phyloP scores from a whole-genome alignment of 37 sponge, comb jelly and placozoan species.

The Petrosia ficiformis region DNA sequence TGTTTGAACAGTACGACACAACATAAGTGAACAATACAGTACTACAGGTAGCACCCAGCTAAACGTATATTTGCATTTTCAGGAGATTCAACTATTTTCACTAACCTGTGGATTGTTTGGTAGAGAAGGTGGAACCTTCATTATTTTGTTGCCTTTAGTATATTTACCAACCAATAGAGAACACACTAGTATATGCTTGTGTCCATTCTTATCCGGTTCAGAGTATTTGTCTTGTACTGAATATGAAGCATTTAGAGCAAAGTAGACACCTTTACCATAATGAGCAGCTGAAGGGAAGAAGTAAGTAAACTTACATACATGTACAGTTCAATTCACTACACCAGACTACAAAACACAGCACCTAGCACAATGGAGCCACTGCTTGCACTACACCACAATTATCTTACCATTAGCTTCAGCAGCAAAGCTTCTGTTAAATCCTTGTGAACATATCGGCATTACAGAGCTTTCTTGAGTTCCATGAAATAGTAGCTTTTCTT shows the following conservation, averaged over 20 bases:
- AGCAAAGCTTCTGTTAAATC: conserved; percentile 75
- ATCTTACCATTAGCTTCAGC: conserved; percentile 59
- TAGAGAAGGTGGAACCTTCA: conserved; percentile 48
- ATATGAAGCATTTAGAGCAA: conserved; percentile 41
- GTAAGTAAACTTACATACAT: background rate
- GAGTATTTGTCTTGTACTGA: conserved; percentile 52
- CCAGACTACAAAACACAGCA: too few relatives aligned
- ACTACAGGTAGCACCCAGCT: too few relatives aligned
- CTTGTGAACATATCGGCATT: conserved; percentile 38
- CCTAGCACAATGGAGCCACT: too few relatives aligned
- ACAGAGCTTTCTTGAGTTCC: conserved; percentile 17
- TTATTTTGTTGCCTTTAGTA: conserved; percentile 23
- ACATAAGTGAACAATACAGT: too few relatives aligned
- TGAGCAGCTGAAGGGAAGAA: conserved; percentile 29
- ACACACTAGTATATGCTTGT: conserved; percentile 48
- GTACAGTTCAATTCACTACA: too few relatives aligned
- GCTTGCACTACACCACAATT: background rate
- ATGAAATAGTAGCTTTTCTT: conserved; percentile 46
- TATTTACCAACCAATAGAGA: conserved; percentile 43
- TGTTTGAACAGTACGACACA: too few relatives aligned
- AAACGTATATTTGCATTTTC: too few relatives aligned
- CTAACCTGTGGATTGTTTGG: background rate
- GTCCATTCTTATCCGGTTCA: conserved; percentile 18
- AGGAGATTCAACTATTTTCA: too few relatives aligned
- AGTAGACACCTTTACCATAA: conserved; percentile 64